A percentile compares a stretch with the other conserved stretches of the same genome.
phyloP scores from a whole-genome alignment of 2,888 invertebrate species.

The Myathropa florea region DNA sequence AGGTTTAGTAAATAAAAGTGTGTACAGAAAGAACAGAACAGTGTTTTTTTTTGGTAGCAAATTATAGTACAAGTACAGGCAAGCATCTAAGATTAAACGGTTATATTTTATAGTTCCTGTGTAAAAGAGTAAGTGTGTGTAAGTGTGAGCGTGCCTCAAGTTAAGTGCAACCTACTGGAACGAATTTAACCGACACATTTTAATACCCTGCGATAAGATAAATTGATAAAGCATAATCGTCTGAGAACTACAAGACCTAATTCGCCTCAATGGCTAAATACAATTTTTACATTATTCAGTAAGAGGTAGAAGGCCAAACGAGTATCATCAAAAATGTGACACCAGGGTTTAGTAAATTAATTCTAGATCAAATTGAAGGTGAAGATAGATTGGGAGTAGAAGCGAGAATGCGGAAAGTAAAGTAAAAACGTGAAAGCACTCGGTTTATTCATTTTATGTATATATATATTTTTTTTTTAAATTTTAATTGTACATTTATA shows the following conservation, averaged over 20 bases:
- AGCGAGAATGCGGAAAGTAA: not conserved
- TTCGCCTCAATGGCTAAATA: not conserved
- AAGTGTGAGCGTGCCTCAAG: not conserved
- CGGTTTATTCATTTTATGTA: constrained; percentile 5
- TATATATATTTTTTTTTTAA: constrained; percentile 36
- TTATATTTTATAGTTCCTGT: not conserved
- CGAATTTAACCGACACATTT: not conserved
- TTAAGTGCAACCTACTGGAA: constrained; percentile 10
- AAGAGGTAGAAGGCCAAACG: not conserved
- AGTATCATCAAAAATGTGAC: not conserved
- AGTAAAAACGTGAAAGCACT: not conserved
- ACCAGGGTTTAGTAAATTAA: constrained; percentile 12
- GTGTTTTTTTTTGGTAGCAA: constrained; percentile 29
- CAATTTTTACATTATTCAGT: not conserved
- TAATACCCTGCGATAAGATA: not conserved
- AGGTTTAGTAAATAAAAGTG: constrained; percentile 19
- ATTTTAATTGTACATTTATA: constrained; percentile 68
- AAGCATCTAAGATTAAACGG: constrained; percentile 2
- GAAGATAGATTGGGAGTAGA: not conserved
- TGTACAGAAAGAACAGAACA: constrained; percentile 30
- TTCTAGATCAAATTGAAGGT: not conserved
- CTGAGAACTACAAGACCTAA: not conserved
- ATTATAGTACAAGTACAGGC: constrained; percentile 26
- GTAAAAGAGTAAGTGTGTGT: not conserved
- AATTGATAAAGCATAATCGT: not conserved